These are phyloP conservation scores for Holacanthella duospinosa DNA, from an alignment of 2,888 invertebrate species.

Conservation along the genomic window DNA sequence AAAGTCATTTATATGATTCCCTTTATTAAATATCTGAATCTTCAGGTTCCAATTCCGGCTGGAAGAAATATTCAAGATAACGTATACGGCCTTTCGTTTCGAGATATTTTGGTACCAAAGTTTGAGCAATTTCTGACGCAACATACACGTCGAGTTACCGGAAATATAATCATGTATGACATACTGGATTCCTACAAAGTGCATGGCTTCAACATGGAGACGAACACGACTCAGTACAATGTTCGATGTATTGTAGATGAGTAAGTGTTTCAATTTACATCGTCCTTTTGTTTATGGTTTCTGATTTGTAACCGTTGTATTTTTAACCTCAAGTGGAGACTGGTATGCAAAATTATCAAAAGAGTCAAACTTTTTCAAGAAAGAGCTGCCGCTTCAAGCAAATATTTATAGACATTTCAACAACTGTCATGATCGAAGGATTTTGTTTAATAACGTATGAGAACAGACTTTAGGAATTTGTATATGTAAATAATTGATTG, in stretches of 20 bases:
- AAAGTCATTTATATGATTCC: no score
- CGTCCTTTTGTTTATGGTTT: not conserved
- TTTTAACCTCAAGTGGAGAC: constrained; percentile 7
- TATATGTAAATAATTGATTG: no score
- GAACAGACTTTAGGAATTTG: no score
- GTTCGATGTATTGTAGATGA: constrained; percentile 22
- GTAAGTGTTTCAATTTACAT: constrained; percentile 10
- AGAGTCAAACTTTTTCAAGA: constrained; percentile 8
- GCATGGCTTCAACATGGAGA: no score
- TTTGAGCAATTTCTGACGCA: constrained; percentile 34
- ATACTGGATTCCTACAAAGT: no score
- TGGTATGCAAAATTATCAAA: constrained; percentile 18
- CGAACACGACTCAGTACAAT: constrained; percentile 14
- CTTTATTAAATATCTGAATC: no score
- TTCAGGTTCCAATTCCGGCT: no score
- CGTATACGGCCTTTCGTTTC: constrained; percentile 25
- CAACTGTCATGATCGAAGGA: no score
- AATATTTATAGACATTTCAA: not conserved
- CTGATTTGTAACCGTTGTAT: not conserved
- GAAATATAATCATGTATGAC: no score
- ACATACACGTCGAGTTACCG: no score
- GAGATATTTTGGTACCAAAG: constrained; percentile 22
- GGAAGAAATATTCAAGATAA: constrained; percentile 24
- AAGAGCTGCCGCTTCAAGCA: constrained; percentile 1
- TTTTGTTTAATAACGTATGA: no score